Conservation (phyloP, 2,113 vertebrate species). For the Ceyx cyanopectus region DNA sequence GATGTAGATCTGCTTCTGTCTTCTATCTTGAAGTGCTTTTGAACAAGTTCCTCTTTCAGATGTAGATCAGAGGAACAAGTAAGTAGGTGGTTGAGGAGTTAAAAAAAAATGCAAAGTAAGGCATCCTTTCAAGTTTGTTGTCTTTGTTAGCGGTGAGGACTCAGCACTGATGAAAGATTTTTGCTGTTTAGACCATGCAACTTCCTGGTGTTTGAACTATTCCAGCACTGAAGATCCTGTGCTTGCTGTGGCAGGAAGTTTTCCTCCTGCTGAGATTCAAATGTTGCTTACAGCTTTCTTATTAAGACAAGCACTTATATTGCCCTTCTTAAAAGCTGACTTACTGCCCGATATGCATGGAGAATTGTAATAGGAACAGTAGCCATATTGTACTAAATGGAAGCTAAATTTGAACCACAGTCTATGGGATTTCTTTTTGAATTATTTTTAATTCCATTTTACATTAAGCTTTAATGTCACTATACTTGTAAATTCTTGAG, state of each 20-base stretch:
- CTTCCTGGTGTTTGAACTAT: neutral
- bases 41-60: slow-evolving; percentile 37
- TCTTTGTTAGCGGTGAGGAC: neutral
- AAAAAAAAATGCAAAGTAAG: neutral
- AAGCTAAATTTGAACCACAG: neutral
- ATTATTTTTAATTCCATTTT: neutral
- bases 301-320: neutral
- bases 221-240: neutral
- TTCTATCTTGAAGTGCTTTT: slow-evolving; percentile 6
- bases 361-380: neutral
- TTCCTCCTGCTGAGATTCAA: neutral
- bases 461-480: neutral
- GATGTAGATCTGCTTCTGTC: neutral
- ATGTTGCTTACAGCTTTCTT: neutral
- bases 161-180: neutral
- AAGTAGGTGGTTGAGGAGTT: neutral
- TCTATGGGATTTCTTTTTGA: neutral
- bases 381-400: neutral
- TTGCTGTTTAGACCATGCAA: neutral
- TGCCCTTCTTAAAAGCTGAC: neutral
- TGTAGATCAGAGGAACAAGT: slow-evolving; percentile 31
- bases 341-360: neutral
- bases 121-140: neutral
- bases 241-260: neutral
- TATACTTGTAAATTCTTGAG: neutral